Conservation (phyloP, 2,888 invertebrate species). For the Ophioninae sp. region DNA sequence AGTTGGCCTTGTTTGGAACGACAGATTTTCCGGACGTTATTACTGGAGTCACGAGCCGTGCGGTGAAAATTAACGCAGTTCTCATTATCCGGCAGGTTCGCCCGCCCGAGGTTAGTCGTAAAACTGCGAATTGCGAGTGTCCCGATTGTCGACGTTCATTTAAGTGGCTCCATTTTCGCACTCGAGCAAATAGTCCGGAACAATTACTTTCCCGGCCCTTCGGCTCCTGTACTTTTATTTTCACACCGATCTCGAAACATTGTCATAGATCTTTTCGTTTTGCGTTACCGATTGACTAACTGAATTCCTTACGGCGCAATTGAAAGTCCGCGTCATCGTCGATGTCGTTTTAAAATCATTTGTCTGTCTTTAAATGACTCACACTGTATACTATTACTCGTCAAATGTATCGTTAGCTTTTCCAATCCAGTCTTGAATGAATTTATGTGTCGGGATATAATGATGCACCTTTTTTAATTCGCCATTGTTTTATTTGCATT, state of each 20-base stretch:
- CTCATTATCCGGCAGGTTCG: conserved; percentile 27
- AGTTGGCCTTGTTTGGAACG: conserved; percentile 28
- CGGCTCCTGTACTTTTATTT: not conserved
- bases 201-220: not conserved
- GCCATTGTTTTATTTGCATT: too few species aligned
- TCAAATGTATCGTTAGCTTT: too few species aligned
- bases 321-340: too few species aligned
- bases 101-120: conserved; percentile 21
- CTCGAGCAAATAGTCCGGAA: conserved; percentile 14
- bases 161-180: not conserved
- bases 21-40: conserved; percentile 52
- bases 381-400: too few species aligned
- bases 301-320: too few species aligned
- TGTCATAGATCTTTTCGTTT: not conserved
- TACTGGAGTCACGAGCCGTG: conserved; percentile 31
- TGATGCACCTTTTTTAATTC: too few species aligned
- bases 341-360: too few species aligned
- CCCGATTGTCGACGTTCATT: conserved; percentile 1
- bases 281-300: too few species aligned
- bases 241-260: not conserved
- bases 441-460: too few species aligned
- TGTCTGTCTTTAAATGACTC: too few species aligned
- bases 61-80: conserved; percentile 24
- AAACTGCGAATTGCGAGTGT: conserved; percentile 9
- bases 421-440: too few species aligned